Base-by-base conservation (phyloP, 2,888 invertebrate genomes). In the Lasioglossum oenotherae region DNA sequence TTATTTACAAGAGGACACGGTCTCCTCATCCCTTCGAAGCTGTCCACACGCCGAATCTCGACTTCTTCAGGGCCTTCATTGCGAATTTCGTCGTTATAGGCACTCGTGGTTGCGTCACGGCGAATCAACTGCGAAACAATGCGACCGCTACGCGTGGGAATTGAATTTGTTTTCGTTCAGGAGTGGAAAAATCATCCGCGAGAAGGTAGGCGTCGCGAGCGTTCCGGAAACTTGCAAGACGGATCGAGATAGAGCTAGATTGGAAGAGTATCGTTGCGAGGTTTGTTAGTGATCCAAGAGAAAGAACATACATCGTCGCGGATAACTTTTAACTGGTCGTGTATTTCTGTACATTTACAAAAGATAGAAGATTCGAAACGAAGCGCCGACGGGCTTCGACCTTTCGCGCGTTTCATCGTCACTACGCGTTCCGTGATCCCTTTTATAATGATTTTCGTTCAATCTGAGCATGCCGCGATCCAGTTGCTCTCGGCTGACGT, bases 41-140 rank as follows among this genome's bases (percentile, higher is more conserved):
- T 41, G 12, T 77, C 60, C 35, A 57, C 57, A 12, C n/a, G n/a
- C n/a, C 57, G 78, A 35, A 60, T 41, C 71, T 64, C 53, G 64
- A 64, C n/a, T 67, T 49, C 49, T 64, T 44, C 41, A 12, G 53
- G n/a, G 80, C 72, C 64, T 46, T 86, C 31, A n/a, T 71, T 35
- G 72, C 78, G 74, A 78, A 79, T 73, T 85, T 85, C 79, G 80
- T 87, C 83, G 74, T 88, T 85, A 89, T 89, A 91, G 90, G 90
- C 90, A 90, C 90, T 91, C 89, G 76, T 87, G 90, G 90, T 87
- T 38, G 78, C 88, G 82, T 82, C 82, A 89, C 82, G 73, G 80
- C 74, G 80, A 87, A 84, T 78, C 86, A 84, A 85, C 74, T 84
- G 88, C 83, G 78, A 75, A 77, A 85, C 74, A 74, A 31, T 74